Conservation (phyloP, 2,113 vertebrate species). For the Pangasianodon gigas region DNA sequence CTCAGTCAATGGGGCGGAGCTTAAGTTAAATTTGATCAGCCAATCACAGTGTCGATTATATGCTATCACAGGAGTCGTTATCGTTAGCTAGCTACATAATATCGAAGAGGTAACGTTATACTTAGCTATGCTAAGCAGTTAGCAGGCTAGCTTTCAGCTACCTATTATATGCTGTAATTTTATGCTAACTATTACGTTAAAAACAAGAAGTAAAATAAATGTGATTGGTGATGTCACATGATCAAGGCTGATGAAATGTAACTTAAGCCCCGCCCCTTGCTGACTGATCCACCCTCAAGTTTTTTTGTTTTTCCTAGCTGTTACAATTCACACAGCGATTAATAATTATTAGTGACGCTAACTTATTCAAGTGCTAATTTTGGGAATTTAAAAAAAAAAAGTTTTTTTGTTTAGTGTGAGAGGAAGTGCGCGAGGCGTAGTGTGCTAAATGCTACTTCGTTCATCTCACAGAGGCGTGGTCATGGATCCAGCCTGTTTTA, state of each 20-base stretch:
- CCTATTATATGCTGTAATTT: not conserved
- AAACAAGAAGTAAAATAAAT: not conserved
- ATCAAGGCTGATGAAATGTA: not conserved
- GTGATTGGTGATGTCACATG: not conserved
- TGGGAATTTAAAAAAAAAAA: not conserved
- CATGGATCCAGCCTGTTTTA: conserved; percentile 23
- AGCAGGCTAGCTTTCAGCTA: not conserved
- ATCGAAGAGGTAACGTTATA: not conserved
- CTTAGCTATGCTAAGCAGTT: not conserved
- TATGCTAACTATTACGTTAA: not conserved
- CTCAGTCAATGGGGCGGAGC: not conserved
- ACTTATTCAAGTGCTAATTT: not conserved
- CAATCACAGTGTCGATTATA: not conserved
- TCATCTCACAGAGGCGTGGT: conserved; percentile 2
- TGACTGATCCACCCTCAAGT: not conserved
- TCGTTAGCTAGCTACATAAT: not conserved
- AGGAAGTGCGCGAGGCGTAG: conserved; percentile 2
- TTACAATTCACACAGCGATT: not conserved
- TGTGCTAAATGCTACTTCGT: conserved; percentile 28
- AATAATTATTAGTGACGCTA: not conserved
- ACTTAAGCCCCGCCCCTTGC: not conserved
- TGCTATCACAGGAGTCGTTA: not conserved
- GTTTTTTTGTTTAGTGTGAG: not conserved
- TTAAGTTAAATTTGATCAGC: not conserved
- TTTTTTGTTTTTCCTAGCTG: not conserved